Base-by-base conservation (phyloP, 2,113 vertebrate genomes). In the Lutjanus erythropterus region DNA sequence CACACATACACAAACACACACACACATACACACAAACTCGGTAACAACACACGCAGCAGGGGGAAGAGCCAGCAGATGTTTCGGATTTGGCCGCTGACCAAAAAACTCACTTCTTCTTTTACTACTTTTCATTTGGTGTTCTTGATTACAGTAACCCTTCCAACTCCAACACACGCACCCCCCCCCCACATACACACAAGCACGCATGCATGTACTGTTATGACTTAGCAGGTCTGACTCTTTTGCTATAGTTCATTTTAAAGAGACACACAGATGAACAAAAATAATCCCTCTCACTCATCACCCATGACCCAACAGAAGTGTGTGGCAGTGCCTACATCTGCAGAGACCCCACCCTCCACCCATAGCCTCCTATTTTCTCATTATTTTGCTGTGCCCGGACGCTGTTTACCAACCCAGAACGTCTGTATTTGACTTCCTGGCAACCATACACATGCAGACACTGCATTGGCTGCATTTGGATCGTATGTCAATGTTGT, bases 1-100 rank as follows among this genome's bases (percentile, higher is more conserved):
- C 42, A 6, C 49, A 37, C 37, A 47, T 29, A 44, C 66, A 80
- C 47, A 35, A 4, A 64, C 58, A 47, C 52, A 41, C 23, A 52
- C 39, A 27, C 37, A 21, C 18, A 42, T 4, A 50, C 6, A 23
- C 7, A 68, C 65, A 16, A 16, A 67, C 50, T 39, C 6, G n/a
- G 14, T 31, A 62, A 60, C 35, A 61, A 58, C 77, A 65, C 37
- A 19, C 84, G 29, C 69, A 68, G 35, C n/a, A 33, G 62, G 74
- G 75, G 79, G 50, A 78, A 50, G 53, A 65, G 61, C 35, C n/a
- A 80, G 46, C 92, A 92, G 90, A 90, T 92, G 89, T 92, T 90
- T 90, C 6, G 4, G 69, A 75, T 84, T 81, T 77, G 78, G 75
- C 64, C 2, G 7, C 42, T 68, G 64, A 78, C 81, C 61, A 73